phyloP scores from a whole-genome alignment of 1,140 invertebrate species.

The Aphis gossypii region DNA sequence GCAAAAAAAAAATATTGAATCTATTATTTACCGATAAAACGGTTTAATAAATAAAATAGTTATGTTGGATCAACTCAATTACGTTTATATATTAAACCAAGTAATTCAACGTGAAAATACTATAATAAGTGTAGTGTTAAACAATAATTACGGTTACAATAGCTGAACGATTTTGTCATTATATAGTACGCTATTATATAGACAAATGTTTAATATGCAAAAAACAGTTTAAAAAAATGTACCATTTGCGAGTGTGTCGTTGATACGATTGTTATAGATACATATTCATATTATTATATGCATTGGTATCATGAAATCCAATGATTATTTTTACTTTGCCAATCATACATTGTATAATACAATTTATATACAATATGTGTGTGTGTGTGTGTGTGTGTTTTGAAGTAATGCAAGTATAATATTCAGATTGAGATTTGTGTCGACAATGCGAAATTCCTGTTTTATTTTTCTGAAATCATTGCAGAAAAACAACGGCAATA shows the following conservation, averaged over 20 bases:
- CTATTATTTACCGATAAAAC: not conserved
- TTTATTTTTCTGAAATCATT: constrained; percentile 5
- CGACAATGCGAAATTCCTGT: not conserved
- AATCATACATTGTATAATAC: not conserved
- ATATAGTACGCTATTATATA: too few species aligned
- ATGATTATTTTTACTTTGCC: constrained; percentile 5
- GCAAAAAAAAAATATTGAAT: not conserved
- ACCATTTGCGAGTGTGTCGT: not conserved
- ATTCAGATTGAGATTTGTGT: not conserved
- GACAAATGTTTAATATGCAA: not conserved
- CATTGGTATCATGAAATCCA: not conserved
- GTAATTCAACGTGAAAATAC: not conserved
- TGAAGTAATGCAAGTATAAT: not conserved
- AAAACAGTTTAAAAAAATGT: not conserved
- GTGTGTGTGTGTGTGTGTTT: not conserved
- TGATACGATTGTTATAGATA: not conserved
- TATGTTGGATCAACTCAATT: too few species aligned
- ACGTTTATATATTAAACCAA: not conserved
- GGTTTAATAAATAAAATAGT: too few species aligned
- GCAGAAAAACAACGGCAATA: not conserved
- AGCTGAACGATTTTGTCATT: too few species aligned
- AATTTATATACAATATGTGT: too few species aligned
- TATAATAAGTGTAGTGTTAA: not conserved
- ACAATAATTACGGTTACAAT: too few species aligned
- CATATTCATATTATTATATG: not conserved